A percentile compares a stretch with the other conserved stretches of the same genome.
phyloP scores from a whole-genome alignment of 2,113 vertebrate species.

The Oncorhynchus masou region DNA sequence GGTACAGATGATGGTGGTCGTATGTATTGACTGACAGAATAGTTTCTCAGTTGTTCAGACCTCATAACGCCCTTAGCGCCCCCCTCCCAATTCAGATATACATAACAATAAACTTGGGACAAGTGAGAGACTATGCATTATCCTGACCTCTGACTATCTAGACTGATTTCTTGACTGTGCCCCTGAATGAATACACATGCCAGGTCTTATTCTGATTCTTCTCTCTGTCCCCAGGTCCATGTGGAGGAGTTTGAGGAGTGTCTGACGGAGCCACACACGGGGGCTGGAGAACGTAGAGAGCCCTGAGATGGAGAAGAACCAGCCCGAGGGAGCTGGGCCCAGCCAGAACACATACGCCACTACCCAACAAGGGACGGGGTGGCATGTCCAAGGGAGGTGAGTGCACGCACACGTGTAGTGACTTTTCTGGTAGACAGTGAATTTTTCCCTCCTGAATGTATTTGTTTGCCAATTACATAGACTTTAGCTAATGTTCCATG shows the following conservation, averaged over 20 bases:
- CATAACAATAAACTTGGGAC: no score
- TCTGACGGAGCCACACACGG: slow-evolving; percentile 78
- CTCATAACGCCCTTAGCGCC: no score
- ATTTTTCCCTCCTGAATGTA: background rate
- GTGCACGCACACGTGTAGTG: background rate
- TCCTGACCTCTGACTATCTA: no score
- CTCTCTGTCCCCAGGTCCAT: slow-evolving; percentile 66
- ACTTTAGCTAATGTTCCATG: no score
- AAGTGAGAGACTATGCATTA: no score
- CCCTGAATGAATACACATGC: no score
- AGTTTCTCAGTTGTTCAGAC: no score
- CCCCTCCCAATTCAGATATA: no score
- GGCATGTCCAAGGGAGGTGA: slow-evolving; percentile 43
- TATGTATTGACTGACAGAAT: no score
- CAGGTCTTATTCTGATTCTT: no score
- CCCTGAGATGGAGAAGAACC: slow-evolving; percentile 65
- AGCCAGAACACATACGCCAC: slow-evolving; percentile 35
- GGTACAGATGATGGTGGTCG: slow-evolving; percentile 60
- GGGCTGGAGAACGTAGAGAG: slow-evolving; percentile 82
- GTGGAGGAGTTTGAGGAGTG: slow-evolving; percentile 92
- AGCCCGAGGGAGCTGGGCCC: slow-evolving; percentile 35
- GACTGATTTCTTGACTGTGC: no score
- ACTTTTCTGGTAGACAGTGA: background rate
- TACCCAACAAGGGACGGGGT: slow-evolving; percentile 41
- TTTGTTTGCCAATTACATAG: no score